phyloP scores from a whole-genome alignment of 2,888 invertebrate species.

The Aromia moschata region DNA sequence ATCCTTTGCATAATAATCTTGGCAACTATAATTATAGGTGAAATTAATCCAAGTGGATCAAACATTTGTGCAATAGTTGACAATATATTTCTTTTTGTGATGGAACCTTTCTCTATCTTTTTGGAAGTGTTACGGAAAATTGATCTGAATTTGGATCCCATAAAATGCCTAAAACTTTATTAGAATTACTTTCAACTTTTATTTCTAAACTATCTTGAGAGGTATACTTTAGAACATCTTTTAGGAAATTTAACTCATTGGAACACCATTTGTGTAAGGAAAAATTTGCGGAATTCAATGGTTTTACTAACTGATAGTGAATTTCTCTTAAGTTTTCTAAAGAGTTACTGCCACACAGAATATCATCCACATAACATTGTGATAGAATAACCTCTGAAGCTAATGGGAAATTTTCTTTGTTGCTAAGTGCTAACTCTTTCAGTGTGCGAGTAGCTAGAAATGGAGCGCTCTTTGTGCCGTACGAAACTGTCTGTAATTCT shows the following conservation, averaged over 20 bases:
- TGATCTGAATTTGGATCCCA: neutral
- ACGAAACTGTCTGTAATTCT: conserved; percentile 1
- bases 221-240: neutral
- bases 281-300: neutral
- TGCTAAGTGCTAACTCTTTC: neutral
- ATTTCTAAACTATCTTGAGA: neutral
- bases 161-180: conserved; percentile 2
- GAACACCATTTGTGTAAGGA: conserved; percentile 2
- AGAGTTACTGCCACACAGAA: neutral
- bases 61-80: conserved; percentile 5
- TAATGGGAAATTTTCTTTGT: neutral
- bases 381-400: neutral
- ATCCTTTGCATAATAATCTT: conserved; percentile 5
- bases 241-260: neutral
- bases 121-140: neutral
- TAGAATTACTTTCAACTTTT: neutral
- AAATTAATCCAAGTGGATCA: conserved; percentile 6
- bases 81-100: neutral
- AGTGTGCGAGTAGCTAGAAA: neutral
- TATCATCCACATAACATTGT: conserved; percentile 7
- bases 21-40: neutral
- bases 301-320: neutral
- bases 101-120: neutral
- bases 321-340: neutral
- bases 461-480: neutral